These are phyloP conservation scores for Macaca nemestrina DNA, from an alignment of 2,113 vertebrate genomes.

Conservation along the genomic window DNA sequence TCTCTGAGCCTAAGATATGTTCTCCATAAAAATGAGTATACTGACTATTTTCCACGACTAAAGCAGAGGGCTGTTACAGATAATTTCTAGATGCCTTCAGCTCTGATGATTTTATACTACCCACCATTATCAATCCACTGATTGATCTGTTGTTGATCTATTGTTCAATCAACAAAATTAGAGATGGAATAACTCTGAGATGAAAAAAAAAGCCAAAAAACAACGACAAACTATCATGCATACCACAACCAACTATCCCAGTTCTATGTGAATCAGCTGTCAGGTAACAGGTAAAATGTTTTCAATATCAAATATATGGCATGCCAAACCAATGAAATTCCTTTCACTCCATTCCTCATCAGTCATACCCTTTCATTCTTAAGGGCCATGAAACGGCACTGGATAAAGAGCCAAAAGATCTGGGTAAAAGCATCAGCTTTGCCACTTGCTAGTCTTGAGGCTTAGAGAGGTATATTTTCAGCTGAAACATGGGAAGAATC, in stretches of 20 bases:
- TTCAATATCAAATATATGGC: background rate
- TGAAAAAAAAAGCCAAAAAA: background rate
- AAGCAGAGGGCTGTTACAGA: background rate
- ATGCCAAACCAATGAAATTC: background rate
- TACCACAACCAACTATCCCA: background rate
- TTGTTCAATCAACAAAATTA: conserved; percentile 46
- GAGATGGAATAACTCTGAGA: background rate
- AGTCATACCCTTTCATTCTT: background rate
- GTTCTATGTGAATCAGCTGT: background rate
- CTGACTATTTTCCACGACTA: background rate
- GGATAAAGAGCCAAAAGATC: background rate
- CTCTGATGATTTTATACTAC: background rate
- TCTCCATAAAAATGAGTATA: background rate
- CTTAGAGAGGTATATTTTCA: background rate
- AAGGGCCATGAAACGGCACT: background rate
- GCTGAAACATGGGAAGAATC: background rate
- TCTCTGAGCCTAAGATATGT: background rate
- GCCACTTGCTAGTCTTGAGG: background rate
- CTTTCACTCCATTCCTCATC: background rate
- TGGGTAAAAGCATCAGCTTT: background rate
- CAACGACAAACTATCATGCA: background rate
- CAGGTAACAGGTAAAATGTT: background rate
- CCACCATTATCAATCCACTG: background rate
- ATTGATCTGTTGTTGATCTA: background rate
- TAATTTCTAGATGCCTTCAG: background rate